Evolutionary conservation across 2,888 invertebrate species (phyloP).

Genomic region (Dysmachus trigonus): DNA sequence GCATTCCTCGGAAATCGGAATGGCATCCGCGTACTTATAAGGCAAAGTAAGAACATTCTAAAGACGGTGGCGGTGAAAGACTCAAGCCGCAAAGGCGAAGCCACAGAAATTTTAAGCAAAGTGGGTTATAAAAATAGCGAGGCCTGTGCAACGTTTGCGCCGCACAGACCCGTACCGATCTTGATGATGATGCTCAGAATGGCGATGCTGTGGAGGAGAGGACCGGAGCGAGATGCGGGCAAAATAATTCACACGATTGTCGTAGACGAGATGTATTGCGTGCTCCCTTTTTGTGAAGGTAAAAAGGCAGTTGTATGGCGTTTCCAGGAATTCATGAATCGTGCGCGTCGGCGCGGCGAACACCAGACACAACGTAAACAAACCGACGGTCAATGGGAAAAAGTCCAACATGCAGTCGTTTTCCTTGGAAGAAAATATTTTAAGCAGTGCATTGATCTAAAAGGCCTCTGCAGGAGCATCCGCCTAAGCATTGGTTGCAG

Average conservation of each 20-base stretch:
- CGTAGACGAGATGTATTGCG: constrained; percentile 10
- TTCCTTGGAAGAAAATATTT: constrained; percentile 27
- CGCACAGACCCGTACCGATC: not conserved
- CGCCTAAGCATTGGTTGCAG: not conserved
- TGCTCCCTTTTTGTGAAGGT: constrained; percentile 21
- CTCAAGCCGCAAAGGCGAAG: not conserved
- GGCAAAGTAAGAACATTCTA: not conserved
- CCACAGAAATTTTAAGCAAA: constrained; percentile 3
- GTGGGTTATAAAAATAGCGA: constrained; percentile 24
- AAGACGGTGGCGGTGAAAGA: not conserved
- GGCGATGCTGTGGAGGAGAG: not conserved
- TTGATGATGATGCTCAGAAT: not conserved
- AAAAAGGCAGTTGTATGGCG: constrained; percentile 21
- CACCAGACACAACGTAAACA: constrained; percentile 28
- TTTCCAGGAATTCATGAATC: constrained; percentile 32
- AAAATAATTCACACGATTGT: constrained; percentile 32
- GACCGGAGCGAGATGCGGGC: not conserved
- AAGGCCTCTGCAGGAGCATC: not conserved
- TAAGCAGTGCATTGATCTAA: not conserved
- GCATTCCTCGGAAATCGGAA: not conserved
- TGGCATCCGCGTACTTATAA: constrained; percentile 13
- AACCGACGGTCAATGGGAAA: constrained; percentile 26
- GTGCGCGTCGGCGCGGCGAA: constrained; percentile 20
- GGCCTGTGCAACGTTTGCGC: not conserved
- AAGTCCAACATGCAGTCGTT: constrained; percentile 23